These are phyloP conservation scores for Ornithorhynchus anatinus DNA, from an alignment of 2,113 vertebrate species.

Conservation along the genomic window DNA sequence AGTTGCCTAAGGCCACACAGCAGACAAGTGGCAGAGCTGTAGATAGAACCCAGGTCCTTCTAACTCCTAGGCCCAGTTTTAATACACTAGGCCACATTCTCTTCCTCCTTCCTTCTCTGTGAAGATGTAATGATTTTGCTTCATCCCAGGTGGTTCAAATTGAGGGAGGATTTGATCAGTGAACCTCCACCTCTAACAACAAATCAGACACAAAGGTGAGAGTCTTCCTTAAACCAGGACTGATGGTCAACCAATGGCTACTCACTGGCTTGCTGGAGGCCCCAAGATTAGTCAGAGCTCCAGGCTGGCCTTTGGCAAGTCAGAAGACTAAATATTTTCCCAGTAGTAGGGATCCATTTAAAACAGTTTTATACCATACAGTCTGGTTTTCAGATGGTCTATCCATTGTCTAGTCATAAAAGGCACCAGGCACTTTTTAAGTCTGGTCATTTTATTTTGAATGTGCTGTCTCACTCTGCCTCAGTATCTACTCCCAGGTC, in stretches of 20 bases:
- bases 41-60: too few relatives aligned
- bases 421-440: too few relatives aligned
- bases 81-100: neutral
- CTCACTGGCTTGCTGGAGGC: neutral
- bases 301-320: neutral
- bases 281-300: neutral
- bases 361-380: too few relatives aligned
- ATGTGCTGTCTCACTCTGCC: too few relatives aligned
- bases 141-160: neutral
- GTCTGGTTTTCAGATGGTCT: too few relatives aligned
- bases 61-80: too few relatives aligned
- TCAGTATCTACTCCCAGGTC: too few relatives aligned
- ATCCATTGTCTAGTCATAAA: too few relatives aligned
- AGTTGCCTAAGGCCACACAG: too few relatives aligned
- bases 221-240: neutral
- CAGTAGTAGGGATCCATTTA: too few relatives aligned
- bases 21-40: too few relatives aligned
- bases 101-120: neutral
- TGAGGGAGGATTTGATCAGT: neutral
- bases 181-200: neutral
- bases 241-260: neutral
- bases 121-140: neutral
- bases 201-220: neutral
- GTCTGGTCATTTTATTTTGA: too few relatives aligned
- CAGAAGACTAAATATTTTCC: neutral